Conservation (phyloP, 2,113 vertebrate genomes). For the Columbina picui region DNA sequence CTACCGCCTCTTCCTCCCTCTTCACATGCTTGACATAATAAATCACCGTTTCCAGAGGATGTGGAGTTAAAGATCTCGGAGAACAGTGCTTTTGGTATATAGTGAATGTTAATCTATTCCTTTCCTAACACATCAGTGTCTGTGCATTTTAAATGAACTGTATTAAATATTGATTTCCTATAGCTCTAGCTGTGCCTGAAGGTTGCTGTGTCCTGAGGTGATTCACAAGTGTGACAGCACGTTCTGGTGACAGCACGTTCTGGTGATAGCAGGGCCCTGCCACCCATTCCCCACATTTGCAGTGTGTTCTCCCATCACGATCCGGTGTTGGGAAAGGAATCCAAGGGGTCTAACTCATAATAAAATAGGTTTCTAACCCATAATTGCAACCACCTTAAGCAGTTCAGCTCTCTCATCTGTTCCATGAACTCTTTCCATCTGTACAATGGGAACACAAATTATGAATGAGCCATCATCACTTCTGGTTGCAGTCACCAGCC, state of each 20-base stretch:
- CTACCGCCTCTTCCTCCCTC: neutral
- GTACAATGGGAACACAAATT: neutral
- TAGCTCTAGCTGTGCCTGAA: neutral
- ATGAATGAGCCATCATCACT: neutral
- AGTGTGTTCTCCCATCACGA: neutral
- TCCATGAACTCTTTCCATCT: neutral
- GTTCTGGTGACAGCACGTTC: neutral
- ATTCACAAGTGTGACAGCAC: neutral
- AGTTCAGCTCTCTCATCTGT: neutral
- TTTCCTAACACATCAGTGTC: neutral
- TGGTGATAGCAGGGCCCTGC: neutral
- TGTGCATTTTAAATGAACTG: neutral
- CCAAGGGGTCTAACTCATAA: neutral
- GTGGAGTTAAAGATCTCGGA: neutral
- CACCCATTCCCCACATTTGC: rapidly evolving
- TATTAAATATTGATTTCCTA: conserved; percentile 38
- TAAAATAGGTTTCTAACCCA: neutral
- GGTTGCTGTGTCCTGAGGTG: neutral
- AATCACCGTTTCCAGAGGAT: neutral
- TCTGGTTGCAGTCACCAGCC: neutral
- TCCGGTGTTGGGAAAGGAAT: rapidly evolving
- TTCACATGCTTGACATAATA: neutral
- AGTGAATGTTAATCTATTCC: neutral
- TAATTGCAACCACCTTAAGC: neutral
- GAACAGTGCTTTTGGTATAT: neutral